Conservation (phyloP, 2,113 vertebrate genomes). For the Psittacus erithacus region DNA sequence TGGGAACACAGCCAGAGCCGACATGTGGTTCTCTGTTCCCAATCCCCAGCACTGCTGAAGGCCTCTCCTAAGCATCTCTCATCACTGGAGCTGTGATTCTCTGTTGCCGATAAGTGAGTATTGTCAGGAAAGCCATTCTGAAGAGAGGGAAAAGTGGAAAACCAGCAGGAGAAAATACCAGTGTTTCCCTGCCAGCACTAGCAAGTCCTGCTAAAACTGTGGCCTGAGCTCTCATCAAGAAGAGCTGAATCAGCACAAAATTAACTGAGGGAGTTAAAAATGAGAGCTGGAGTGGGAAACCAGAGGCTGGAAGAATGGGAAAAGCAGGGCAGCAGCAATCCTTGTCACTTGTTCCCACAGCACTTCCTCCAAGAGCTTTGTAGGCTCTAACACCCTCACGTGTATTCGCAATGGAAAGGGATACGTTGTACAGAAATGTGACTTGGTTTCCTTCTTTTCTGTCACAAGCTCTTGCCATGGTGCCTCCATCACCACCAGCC, state of each 20-base stretch:
- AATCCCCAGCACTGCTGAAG: neutral
- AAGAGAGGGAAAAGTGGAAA: neutral
- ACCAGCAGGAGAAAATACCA: neutral
- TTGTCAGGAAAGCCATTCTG: accelerated
- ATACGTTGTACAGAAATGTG: neutral
- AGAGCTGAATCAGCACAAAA: neutral
- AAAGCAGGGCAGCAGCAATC: neutral
- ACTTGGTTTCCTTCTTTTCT: neutral
- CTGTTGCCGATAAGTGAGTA: neutral
- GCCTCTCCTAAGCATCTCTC: neutral
- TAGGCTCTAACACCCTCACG: neutral
- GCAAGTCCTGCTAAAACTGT: neutral
- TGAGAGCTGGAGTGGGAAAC: neutral
- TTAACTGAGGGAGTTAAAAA: neutral
- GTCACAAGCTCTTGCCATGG: accelerated
- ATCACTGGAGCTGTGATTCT: neutral
- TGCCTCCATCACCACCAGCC: neutral
- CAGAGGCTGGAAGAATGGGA: neutral
- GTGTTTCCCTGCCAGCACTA: neutral
- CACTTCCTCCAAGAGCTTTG: neutral
- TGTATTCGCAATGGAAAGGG: neutral
- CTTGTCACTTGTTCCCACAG: neutral
- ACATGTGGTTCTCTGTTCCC: accelerated
- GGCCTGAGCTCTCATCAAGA: neutral
- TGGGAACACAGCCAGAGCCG: accelerated